phyloP scores from a whole-genome alignment of 2,113 vertebrate species.

The Pluvialis apricaria region DNA sequence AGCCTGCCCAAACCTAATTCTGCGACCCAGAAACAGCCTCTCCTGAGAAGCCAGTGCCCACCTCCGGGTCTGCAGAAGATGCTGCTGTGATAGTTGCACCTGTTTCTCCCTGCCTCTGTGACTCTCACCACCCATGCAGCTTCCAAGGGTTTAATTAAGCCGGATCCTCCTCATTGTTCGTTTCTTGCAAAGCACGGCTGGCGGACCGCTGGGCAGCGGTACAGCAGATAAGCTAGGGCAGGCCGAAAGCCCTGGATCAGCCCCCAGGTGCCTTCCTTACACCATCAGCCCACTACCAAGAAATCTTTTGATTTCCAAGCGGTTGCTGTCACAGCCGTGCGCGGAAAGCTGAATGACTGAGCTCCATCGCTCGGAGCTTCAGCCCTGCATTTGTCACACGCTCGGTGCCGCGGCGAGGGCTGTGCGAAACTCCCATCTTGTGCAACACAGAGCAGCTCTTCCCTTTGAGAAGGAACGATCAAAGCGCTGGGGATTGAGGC shows the following conservation, averaged over 20 bases:
- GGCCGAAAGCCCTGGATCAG: not conserved
- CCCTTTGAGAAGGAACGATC: not conserved
- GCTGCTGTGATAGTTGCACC: not conserved
- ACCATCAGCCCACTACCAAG: not conserved
- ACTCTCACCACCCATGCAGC: not conserved
- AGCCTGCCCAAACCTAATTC: not conserved
- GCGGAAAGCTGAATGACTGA: not conserved
- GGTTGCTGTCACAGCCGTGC: not conserved
- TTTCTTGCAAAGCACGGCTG: not conserved
- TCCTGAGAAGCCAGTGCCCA: not conserved
- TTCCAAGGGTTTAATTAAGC: not conserved
- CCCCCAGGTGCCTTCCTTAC: not conserved
- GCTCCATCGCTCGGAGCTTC: not conserved
- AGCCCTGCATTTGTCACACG: fast-evolving
- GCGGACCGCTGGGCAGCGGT: fast-evolving
- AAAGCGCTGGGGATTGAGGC: not conserved
- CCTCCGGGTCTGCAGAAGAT: not conserved
- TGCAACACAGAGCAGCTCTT: not conserved
- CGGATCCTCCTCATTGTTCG: not conserved
- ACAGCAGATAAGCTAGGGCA: not conserved
- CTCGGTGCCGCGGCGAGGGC: fast-evolving
- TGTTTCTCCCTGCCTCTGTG: not conserved
- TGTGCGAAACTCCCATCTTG: not conserved
- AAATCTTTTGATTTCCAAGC: not conserved
- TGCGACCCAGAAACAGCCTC: not conserved